Base-by-base conservation (phyloP, 2,113 vertebrate genomes). In the Ceyx cyanopectus region DNA sequence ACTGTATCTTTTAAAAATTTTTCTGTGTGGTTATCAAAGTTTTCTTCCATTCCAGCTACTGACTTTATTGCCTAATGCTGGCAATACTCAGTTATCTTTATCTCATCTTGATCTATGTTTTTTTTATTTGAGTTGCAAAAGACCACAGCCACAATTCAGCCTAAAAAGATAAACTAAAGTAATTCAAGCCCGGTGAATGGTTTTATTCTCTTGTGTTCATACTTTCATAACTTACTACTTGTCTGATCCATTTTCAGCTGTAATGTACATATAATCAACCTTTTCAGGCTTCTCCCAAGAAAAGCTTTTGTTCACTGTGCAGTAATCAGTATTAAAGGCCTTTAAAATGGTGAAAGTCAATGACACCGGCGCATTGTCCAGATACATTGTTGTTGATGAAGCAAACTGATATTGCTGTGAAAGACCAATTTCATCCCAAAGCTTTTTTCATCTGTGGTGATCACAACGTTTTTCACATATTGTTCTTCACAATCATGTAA, bases 331-430 rank as follows among this genome's bases (percentile, higher is more conserved):
- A 93, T 94, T 95, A 93, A 96, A 94, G 85, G 84, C 62, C 86
- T 95, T 85, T 95, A 95, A 96, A 96, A 94, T 85, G 62, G 89
- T 94, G 92, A 70, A 93, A 96, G 91, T 85, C 93, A 95, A 88
- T 95, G 94, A 57, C 51, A 63, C 75, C 74, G 76, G 40, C 2
- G 1, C 63, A 96, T 97, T 95, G 94, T 96, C 84, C 93, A 96
- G 68, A 76, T 27, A n/a, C 63, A 53, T 65, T 87, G 92, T 76
- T 91, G 96, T 87, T 92, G 96, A 96, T 96, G 92, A 92, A 73
- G 62, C 1, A 7, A 94, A 79, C 93, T 77, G 96, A 97, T 95
- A 94, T 67, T 81, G 63, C 89, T 65, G 69, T 92, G 89, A 92
- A 95, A 96, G 92, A 90, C 86, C 94, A 90, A 94, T 95, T 97